phyloP scores from a whole-genome alignment of 2,888 invertebrate species.

The Drosophila paranaensis region DNA sequence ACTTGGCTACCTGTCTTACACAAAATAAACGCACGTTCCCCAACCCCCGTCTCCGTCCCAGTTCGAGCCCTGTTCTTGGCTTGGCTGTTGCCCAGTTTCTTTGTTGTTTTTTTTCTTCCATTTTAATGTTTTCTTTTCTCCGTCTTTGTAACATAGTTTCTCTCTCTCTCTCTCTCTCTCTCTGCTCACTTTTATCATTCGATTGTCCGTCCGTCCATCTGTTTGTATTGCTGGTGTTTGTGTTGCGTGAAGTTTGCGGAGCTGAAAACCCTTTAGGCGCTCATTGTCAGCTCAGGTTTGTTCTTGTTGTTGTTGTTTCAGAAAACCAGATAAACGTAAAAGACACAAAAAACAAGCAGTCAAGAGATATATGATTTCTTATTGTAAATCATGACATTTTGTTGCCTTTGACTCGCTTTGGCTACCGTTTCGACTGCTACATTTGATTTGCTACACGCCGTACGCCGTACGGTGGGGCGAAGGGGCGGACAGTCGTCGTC shows the following conservation, averaged over 20 bases:
- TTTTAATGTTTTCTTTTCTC: constrained; percentile 60
- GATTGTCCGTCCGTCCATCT: constrained; percentile 43
- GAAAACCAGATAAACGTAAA: constrained; percentile 62
- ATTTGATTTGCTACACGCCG: constrained; percentile 44
- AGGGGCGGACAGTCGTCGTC: background rate
- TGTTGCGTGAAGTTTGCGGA: constrained; percentile 35
- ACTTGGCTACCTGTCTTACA: constrained; percentile 78
- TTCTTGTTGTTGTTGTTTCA: constrained; percentile 40
- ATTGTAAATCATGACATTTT: constrained; percentile 79
- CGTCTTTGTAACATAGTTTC: constrained; percentile 73
- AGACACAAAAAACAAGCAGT: constrained; percentile 10
- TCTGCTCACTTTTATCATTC: constrained; percentile 25
- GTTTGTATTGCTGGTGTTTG: constrained; percentile 46
- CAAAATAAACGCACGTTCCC: constrained; percentile 76
- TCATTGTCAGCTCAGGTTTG: constrained; percentile 74
- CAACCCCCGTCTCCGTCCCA: background rate
- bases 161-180: constrained; percentile 27
- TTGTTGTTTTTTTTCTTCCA: constrained; percentile 45
- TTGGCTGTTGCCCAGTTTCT: constrained; percentile 57
- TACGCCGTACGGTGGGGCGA: background rate
- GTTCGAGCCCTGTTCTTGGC: constrained; percentile 36
- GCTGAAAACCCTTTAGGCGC: constrained; percentile 72
- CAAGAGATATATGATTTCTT: constrained; percentile 71
- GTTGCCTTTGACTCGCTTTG: constrained; percentile 56
- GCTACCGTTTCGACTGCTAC: constrained; percentile 64